Percentiles rank a stretch among this genome's conserved stretches.
Evolutionary conservation across 2,113 vertebrate genomes (phyloP).

Genomic region (Dromaius novaehollandiae): DNA sequence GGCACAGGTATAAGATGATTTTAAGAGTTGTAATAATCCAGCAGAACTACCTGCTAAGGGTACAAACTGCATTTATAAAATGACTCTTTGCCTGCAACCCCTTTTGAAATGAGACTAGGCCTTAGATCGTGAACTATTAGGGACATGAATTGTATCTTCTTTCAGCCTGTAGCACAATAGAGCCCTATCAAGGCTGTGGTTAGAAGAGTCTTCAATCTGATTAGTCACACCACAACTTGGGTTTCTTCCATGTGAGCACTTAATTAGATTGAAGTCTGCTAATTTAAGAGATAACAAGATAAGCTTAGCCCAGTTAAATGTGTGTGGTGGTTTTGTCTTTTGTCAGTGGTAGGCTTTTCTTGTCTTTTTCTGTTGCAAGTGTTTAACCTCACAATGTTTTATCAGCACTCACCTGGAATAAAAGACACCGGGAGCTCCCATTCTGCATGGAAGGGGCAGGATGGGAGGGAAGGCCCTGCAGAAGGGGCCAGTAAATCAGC

Average conservation of each 20-base stretch:
- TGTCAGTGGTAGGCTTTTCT: background rate
- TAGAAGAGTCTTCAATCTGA: background rate
- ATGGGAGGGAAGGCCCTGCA: background rate
- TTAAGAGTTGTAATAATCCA: background rate
- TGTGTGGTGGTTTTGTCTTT: conserved; percentile 20
- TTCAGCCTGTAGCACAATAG: background rate
- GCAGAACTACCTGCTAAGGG: background rate
- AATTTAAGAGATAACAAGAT: conserved; percentile 65
- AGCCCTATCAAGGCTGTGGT: background rate
- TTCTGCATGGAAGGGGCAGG: background rate
- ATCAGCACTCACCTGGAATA: background rate
- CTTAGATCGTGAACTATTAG: background rate
- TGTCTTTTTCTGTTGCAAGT: background rate
- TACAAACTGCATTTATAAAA: background rate
- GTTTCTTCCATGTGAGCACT: conserved; percentile 40
- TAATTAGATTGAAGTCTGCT: conserved; percentile 61
- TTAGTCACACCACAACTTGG: conserved; percentile 44
- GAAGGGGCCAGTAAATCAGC: background rate
- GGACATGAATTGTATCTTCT: background rate
- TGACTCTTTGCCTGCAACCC: background rate
- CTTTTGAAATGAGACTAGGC: background rate
- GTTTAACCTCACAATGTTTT: background rate
- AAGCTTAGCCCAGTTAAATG: conserved; percentile 12
- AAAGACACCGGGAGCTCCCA: background rate
- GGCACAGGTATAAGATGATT: background rate